phyloP scores from a whole-genome alignment of 2,113 vertebrate genomes.

The Trichechus manatus region DNA sequence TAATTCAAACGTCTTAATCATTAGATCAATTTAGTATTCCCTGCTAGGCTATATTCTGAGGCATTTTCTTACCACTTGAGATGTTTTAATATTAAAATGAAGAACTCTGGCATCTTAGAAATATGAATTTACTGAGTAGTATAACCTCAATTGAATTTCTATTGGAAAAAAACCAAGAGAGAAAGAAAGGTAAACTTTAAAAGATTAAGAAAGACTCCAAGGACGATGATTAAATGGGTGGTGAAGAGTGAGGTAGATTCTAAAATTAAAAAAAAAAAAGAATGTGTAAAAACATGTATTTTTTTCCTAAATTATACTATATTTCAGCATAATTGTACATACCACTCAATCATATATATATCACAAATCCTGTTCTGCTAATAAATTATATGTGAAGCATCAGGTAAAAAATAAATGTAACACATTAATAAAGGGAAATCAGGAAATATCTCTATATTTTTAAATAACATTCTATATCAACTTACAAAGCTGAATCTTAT shows the following conservation, averaged over 20 bases:
- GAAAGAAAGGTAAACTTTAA: not conserved
- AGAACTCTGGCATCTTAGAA: not conserved
- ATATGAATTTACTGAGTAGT: not conserved
- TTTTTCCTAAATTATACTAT: not conserved
- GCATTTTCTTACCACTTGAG: not conserved
- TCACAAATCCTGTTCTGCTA: not conserved
- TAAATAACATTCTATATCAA: not conserved
- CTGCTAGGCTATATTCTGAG: not conserved
- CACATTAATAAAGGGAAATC: not conserved
- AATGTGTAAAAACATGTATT: not conserved
- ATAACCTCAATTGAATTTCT: not conserved
- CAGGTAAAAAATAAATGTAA: constrained; percentile 56
- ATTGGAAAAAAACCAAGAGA: not conserved
- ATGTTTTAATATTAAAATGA: constrained; percentile 6
- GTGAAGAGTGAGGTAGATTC: fast-evolving
- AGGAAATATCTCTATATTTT: not conserved
- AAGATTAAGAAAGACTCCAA: not conserved
- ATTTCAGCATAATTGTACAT: not conserved
- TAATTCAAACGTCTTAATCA: not conserved
- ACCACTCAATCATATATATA: not conserved
- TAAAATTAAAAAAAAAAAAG: not conserved
- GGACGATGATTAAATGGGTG: not conserved
- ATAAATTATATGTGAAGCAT: constrained; percentile 34
- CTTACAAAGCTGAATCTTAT: not conserved
- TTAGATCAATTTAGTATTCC: not conserved